Evolutionary conservation across 2,113 vertebrate genomes (phyloP).

Genomic region (Epinephelus lanceolatus): DNA sequence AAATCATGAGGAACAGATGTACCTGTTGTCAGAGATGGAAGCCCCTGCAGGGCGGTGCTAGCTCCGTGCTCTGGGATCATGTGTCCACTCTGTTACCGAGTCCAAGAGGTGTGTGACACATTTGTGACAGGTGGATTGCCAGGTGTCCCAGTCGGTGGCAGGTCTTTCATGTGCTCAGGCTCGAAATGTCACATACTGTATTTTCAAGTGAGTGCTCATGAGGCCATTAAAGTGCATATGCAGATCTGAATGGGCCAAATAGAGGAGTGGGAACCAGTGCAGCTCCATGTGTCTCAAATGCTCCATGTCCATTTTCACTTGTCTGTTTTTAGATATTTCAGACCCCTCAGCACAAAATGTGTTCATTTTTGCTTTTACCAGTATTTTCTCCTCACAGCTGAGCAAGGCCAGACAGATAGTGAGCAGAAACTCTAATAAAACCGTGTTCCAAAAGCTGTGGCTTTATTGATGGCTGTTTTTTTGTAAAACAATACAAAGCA

Average conservation of each 20-base stretch:
- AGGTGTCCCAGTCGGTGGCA: slow-evolving; percentile 52
- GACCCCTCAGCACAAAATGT: neutral
- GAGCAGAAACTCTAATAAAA: too few relatives aligned
- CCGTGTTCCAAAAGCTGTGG: too few relatives aligned
- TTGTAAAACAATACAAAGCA: too few relatives aligned
- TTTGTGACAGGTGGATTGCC: slow-evolving; percentile 70
- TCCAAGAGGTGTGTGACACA: slow-evolving; percentile 53
- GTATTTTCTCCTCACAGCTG: too few relatives aligned
- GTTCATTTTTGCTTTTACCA: neutral
- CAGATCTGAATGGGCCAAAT: slow-evolving; percentile 7
- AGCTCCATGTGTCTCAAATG: neutral
- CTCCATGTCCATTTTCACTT: neutral
- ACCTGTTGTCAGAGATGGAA: slow-evolving; percentile 42
- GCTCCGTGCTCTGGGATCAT: slow-evolving; percentile 39
- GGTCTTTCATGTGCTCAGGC: slow-evolving; percentile 43
- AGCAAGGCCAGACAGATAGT: too few relatives aligned
- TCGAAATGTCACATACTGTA: slow-evolving; percentile 10
- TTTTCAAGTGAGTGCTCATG: slow-evolving; percentile 18
- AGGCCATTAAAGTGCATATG: neutral
- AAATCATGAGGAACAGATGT: slow-evolving; percentile 54
- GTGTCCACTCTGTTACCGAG: slow-evolving; percentile 42
- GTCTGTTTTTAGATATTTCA: neutral
- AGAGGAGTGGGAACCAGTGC: neutral
- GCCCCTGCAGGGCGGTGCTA: slow-evolving; percentile 24
- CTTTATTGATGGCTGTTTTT: too few relatives aligned